phyloP scores from a whole-genome alignment of 1,140 invertebrate genomes.

The Scaptomyza hsui region DNA sequence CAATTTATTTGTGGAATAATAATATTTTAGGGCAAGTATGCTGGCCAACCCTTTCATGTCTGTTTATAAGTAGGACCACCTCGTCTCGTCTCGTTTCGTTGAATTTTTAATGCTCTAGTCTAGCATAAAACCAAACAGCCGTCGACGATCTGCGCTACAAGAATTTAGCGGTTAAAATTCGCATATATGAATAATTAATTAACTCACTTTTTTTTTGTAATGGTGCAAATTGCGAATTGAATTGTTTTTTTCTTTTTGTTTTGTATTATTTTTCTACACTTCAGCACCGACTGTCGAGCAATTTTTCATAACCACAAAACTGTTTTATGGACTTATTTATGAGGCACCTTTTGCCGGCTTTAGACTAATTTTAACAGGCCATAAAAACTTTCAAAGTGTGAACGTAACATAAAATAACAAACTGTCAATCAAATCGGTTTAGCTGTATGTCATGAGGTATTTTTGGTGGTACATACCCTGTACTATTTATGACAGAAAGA shows the following conservation, averaged over 20 bases:
- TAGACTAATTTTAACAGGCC: background rate
- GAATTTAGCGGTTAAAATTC: slow-evolving; percentile 72
- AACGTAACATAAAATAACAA: background rate
- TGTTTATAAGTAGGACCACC: slow-evolving; percentile 27
- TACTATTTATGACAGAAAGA: background rate
- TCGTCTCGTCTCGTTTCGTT: slow-evolving; percentile 55
- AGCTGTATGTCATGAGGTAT: background rate
- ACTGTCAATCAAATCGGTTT: background rate
- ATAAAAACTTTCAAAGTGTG: background rate
- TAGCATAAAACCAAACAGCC: slow-evolving; percentile 36
- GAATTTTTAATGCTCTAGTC: slow-evolving; percentile 33
- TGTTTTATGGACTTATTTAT: slow-evolving; percentile 3
- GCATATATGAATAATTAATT: slow-evolving; percentile 78
- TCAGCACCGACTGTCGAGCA: slow-evolving; percentile 20
- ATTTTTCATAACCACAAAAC: slow-evolving; percentile 40
- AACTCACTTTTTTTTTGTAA: slow-evolving; percentile 38
- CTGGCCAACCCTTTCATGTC: slow-evolving; percentile 49
- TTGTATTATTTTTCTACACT: slow-evolving; percentile 52
- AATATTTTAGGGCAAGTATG: slow-evolving; percentile 2
- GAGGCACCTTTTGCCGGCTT: slow-evolving; percentile 2
- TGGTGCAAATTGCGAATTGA: slow-evolving; percentile 81
- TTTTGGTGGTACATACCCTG: background rate
- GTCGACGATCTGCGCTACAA: slow-evolving; percentile 43
- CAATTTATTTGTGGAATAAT: background rate
- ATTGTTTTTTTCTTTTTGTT: slow-evolving; percentile 54